Evolutionary conservation across 2,888 invertebrate species (phyloP).

Genomic region (Cheilosia impressa): DNA sequence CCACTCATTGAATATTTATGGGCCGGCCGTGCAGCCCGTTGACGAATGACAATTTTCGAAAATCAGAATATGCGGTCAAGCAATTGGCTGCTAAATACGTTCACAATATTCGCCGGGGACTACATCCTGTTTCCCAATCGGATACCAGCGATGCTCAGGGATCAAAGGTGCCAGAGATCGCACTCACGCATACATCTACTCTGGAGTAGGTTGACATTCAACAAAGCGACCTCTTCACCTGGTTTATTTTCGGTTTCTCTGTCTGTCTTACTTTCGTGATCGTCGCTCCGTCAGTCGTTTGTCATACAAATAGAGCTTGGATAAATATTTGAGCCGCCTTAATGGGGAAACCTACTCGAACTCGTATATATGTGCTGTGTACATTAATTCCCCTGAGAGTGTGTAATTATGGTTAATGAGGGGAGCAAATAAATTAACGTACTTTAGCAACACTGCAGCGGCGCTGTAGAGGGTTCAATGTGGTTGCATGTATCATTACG

Average conservation of each 20-base stretch:
- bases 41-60: constrained; percentile 39
- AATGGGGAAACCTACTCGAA: constrained; percentile 36
- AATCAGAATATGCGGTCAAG: constrained; percentile 64
- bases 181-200: too few species aligned
- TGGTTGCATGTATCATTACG: constrained; percentile 17
- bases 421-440: constrained; percentile 68
- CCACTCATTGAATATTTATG: constrained; percentile 71
- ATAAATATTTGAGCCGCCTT: constrained; percentile 66
- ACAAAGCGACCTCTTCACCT: constrained; percentile 67
- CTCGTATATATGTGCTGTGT: constrained; percentile 36
- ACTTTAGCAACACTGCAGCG: constrained; percentile 23
- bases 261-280: not conserved
- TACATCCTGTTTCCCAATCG: constrained; percentile 21
- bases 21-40: not conserved
- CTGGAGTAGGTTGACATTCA: constrained; percentile 3
- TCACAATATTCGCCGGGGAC: not conserved
- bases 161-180: constrained; percentile 13
- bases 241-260: constrained; percentile 33
- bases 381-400: constrained; percentile 24
- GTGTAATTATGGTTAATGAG: constrained; percentile 67
- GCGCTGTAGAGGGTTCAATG: constrained; percentile 12
- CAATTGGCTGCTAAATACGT: constrained; percentile 11
- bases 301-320: constrained; percentile 36
- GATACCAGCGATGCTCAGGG: not conserved
- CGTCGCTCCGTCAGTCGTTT: not conserved